Conservation (phyloP, 2,113 vertebrate genomes). For the Protobothrops mucrosquamatus region DNA sequence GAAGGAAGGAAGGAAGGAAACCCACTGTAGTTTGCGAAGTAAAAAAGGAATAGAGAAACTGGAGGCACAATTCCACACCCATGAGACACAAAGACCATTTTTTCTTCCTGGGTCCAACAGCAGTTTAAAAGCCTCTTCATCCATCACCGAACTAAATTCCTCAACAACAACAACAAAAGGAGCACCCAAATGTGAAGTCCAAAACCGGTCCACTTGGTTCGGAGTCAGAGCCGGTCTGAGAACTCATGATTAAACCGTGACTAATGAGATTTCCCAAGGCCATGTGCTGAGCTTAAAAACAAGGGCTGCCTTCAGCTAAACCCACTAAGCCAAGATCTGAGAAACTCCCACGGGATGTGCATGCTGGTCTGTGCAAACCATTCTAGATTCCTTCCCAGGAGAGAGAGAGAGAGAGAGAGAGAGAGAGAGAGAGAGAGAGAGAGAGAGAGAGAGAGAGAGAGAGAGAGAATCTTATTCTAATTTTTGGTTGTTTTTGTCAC, state of each 20-base stretch:
- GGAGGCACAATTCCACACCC: background rate
- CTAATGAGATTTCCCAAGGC: background rate
- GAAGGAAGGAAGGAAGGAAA: too few species aligned
- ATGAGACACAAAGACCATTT: background rate
- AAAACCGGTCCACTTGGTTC: background rate
- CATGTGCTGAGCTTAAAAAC: background rate
- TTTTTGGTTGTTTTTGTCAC: too few species aligned
- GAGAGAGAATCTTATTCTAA: too few species aligned
- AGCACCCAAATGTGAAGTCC: background rate
- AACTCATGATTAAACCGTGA: background rate
- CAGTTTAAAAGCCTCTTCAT: background rate
- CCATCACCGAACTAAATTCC: background rate
- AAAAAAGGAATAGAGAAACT: background rate
- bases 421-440: too few species aligned
- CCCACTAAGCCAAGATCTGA: background rate
- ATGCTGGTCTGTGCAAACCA: background rate
- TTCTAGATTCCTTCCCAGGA: background rate
- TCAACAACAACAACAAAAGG: background rate
- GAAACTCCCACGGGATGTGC: background rate
- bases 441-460: too few species aligned
- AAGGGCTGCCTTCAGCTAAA: background rate
- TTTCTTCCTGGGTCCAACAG: background rate
- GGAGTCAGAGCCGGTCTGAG: background rate
- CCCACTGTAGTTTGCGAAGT: background rate
- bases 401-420: too few species aligned